Base-by-base conservation (phyloP, 2,888 invertebrate species). In the Protodeltote pygarga region DNA sequence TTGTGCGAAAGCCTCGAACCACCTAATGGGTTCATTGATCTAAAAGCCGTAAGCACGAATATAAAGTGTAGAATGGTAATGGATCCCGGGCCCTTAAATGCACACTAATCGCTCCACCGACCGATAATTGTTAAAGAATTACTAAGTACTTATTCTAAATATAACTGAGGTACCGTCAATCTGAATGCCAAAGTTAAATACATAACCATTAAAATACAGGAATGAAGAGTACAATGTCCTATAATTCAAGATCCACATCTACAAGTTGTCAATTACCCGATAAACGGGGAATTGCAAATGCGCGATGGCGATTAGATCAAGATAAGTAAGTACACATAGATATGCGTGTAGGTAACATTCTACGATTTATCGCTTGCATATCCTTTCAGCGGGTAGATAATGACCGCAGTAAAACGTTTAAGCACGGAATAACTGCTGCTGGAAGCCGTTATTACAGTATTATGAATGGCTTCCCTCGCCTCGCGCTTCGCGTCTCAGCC, bases 371-470 rank as follows among this genome's bases (percentile, higher is more conserved):
- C 79, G 90, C 85, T 77, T 90, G 91, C 89, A 92, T 91, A 92
- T 91, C 90, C 90, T 91, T 91, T 92, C 92, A 90, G 83, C 89
- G 90, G 85, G 85, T 89, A 88, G 90, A 91, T 92, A 92, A 92
- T 92, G 90, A 90, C 91, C 87, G 89, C 87, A 91, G 91, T 92
- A 89, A 91, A 92, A 89, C 92, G 90, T 89, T 91, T 91, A 91
- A 90, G 91, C 88, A 91, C 87, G 91, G 81, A 86, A 91, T 91
- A 91, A 91, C 89, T 89, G 90, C 80, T 84, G 83, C 78, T 90
- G 81, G 88, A 83, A 86, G 83, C 89, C 86, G 88, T 90, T 91
- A 92, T 91, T 92, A 92, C 90, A 89, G 89, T 90, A 90, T 91
- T 91, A 91, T 90, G 90, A 89, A 92, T 92, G 85, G 90, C 79